phyloP scores from a whole-genome alignment of 2,113 vertebrate genomes.

The Pholis gunnellus region DNA sequence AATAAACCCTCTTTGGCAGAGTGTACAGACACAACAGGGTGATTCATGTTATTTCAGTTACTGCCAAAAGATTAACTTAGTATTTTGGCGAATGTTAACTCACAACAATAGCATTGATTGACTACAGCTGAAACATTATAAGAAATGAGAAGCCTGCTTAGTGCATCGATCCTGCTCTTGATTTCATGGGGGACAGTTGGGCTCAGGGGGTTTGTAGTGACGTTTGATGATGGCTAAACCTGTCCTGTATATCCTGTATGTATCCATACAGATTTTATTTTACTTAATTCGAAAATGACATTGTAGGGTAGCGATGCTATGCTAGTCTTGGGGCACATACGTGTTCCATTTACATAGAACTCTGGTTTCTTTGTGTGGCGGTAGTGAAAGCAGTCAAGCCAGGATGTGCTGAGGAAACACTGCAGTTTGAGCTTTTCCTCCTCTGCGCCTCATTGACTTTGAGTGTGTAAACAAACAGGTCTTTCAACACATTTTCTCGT shows the following conservation, averaged over 20 bases:
- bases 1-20: background rate
- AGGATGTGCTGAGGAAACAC: conserved; percentile 30
- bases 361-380: conserved; percentile 19
- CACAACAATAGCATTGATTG: background rate
- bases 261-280: background rate
- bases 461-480: conserved; percentile 59
- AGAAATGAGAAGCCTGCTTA: background rate
- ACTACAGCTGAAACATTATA: background rate
- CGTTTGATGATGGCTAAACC: background rate
- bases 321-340: background rate
- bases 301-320: background rate
- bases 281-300: background rate
- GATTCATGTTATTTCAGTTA: conserved; percentile 4
- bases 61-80: background rate
- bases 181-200: background rate
- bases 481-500: conserved; percentile 32
- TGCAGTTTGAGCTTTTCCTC: conserved; percentile 51
- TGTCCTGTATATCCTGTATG: background rate
- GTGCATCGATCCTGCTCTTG: background rate
- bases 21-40: background rate
- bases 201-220: background rate
- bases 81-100: background rate
- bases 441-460: conserved; percentile 55
- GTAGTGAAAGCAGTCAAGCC: conserved; percentile 20
- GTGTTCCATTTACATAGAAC: conserved; percentile 6